phyloP scores from a whole-genome alignment of 35 echinoderm and acorn worm genomes.

The Apostichopus californicus region DNA sequence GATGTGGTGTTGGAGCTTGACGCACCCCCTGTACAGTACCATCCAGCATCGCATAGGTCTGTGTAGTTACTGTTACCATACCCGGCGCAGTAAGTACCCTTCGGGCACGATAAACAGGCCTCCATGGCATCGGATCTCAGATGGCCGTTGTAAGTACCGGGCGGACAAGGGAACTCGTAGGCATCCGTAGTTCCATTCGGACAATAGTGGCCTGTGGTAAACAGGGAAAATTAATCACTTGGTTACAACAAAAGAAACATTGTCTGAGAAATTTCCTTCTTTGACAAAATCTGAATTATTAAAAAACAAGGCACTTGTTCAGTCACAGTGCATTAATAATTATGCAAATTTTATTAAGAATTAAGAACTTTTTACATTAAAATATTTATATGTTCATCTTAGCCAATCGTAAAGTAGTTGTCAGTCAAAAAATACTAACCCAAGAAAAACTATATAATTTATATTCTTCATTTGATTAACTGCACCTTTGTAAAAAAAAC shows the following conservation, averaged over 20 bases:
- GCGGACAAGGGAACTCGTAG: constrained; percentile 85
- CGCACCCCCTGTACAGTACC: constrained; percentile 88
- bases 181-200: constrained; percentile 86
- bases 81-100: constrained; percentile 89
- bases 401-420: too few species aligned
- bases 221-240: not conserved
- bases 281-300: too few species aligned
- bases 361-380: too few species aligned
- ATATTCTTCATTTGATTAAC: too few species aligned
- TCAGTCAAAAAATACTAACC: too few species aligned
- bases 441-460: too few species aligned
- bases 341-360: too few species aligned
- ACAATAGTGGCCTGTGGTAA: constrained; percentile 63
- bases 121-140: constrained; percentile 57
- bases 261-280: not conserved
- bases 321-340: not conserved
- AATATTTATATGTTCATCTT: too few species aligned
- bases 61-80: constrained; percentile 97
- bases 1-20: constrained; percentile 69
- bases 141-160: constrained; percentile 87
- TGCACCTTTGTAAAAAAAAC: too few species aligned
- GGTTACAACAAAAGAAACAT: not conserved
- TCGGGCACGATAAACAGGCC: constrained; percentile 84
- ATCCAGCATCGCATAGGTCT: constrained; percentile 90
- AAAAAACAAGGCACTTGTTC: not conserved